Evolutionary conservation across 2,888 invertebrate genomes (phyloP).

Genomic region (Leucozona laternaria): DNA sequence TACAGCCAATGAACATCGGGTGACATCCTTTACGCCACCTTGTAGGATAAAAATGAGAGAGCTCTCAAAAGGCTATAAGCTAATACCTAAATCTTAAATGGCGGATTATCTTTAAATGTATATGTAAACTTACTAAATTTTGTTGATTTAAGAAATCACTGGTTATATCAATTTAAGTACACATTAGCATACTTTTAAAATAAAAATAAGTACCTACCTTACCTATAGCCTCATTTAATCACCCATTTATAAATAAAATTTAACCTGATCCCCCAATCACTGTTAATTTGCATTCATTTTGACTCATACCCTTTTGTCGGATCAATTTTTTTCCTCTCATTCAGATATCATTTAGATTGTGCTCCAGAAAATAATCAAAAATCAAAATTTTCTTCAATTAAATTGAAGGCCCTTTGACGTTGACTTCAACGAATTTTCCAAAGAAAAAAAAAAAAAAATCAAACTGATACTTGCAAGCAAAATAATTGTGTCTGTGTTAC

Average conservation of each 20-base stretch:
- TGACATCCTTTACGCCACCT: no score
- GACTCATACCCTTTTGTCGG: neutral
- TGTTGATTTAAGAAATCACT: no score
- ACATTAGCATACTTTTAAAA: neutral
- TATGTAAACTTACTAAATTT: no score
- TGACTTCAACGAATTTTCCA: constrained; percentile 26
- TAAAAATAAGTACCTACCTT: neutral
- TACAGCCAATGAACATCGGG: no score
- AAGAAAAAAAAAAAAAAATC: neutral
- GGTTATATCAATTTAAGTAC: no score
- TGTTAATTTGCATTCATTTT: constrained; percentile 52
- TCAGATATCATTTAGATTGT: constrained; percentile 56
- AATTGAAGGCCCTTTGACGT: constrained; percentile 72
- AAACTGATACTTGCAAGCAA: constrained; percentile 41
- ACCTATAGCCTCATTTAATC: neutral
- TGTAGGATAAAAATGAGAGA: no score
- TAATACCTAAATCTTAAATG: no score
- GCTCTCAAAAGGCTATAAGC: no score
- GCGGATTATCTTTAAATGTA: no score
- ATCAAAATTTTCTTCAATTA: constrained; percentile 67
- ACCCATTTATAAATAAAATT: constrained; percentile 13
- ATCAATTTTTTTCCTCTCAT: constrained; percentile 43
- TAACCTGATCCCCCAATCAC: constrained; percentile 58
- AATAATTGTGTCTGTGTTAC: constrained; percentile 57
- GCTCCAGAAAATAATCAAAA: constrained; percentile 50